Base-by-base conservation (phyloP, 2,797 vertebrate species). In the Halcyon badia region DNA sequence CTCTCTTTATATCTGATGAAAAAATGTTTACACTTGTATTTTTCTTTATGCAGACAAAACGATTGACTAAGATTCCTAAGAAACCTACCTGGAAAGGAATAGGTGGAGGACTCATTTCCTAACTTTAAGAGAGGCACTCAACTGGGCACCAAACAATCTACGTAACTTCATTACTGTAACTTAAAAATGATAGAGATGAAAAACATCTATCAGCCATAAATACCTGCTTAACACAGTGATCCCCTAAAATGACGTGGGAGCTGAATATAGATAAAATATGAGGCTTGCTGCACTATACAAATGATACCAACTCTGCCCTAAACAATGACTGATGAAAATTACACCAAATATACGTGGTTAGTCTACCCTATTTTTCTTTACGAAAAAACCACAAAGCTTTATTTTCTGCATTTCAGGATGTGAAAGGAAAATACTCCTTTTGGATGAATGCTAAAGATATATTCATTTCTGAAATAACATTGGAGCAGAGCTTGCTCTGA, bases 1-100 rank as follows among this genome's bases (percentile, higher is more conserved):
- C 33, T 51, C 42, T 65, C 46, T 89, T 80, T 84, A 66, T 60
- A 77, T 54, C 84, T 79, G 88, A 93, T 89, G 28, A 94, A 93
- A 96, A 37, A 68, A 71, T 83, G 39, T 75, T 90, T 86, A 57
- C 57, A 57, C 78, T 81, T 89, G 69, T 68, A 52, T 77, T 93
- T 83, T 28, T 25, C 60, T 80, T 52, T 56, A 37, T 68, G 37
- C 65, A 62, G 73, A 85, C n/a, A 83, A 71, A 90, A 83, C 41
- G 0, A 82, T 77, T 9, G 13, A 87, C 41, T 68, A 66, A 73
- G 79, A 33, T 42, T 76, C 62, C 68, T 70, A 21, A 89, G 65
- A 83, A 64, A 81, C 26, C 52, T 75, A 28, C 35, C 48, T 81
- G 65, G 85, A 88, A 93, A 80, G 71, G 35, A 91, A 60, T 77